Conservation (phyloP, 2,888 invertebrate genomes). For the Diarsia brunnea region DNA sequence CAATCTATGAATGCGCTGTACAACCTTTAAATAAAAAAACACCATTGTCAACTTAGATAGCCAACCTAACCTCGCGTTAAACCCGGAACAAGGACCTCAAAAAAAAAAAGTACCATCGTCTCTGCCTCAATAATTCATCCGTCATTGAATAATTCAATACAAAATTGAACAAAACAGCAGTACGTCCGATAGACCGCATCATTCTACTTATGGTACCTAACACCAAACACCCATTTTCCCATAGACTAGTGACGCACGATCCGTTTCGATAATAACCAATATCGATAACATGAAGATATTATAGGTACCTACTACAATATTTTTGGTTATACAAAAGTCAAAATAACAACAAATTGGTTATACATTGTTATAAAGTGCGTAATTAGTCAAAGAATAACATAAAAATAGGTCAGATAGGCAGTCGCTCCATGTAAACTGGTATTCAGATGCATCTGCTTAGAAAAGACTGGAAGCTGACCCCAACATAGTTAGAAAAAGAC, state of each 20-base stretch:
- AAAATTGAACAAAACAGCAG: conserved; percentile 35
- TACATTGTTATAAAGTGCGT: background rate
- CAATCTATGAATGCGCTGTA: background rate
- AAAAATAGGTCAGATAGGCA: background rate
- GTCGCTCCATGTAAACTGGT: background rate
- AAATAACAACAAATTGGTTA: no score
- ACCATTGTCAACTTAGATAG: background rate
- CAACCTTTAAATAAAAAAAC: background rate
- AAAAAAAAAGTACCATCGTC: background rate
- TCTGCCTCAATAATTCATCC: conserved; percentile 38
- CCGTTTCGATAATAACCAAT: background rate
- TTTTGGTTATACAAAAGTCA: no score
- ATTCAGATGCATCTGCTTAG: background rate
- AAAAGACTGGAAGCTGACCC: background rate
- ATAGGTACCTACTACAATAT: no score
- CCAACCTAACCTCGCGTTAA: background rate
- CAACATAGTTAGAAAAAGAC: background rate
- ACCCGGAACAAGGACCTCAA: background rate
- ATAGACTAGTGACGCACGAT: background rate
- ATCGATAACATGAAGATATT: background rate
- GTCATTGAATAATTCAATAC: conserved; percentile 47
- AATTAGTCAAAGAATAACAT: background rate
- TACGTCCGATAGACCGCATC: conserved; percentile 40
- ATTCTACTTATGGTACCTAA: conserved; percentile 40
- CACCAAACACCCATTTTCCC: conserved; percentile 20